Percentiles rank a stretch among this genome's conserved stretches.
Evolutionary conservation across 2,888 invertebrate genomes (phyloP).

Genomic region (Phragmatobia fuliginosa): DNA sequence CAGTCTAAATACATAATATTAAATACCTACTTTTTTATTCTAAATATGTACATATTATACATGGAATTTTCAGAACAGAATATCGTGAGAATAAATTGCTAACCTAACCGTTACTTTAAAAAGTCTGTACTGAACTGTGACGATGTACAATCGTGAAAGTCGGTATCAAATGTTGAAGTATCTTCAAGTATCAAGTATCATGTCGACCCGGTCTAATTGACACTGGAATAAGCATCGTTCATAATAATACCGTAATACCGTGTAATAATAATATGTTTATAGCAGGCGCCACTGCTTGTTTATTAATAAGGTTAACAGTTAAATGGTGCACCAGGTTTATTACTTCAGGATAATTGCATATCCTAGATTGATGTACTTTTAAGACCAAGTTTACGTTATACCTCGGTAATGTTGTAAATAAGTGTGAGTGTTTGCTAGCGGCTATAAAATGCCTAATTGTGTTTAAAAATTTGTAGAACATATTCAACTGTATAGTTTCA

Average conservation of each 20-base stretch:
- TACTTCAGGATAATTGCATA: not conserved
- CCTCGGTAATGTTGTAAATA: not conserved
- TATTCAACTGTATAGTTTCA: too few species aligned
- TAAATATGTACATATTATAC: too few species aligned
- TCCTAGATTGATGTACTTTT: not conserved
- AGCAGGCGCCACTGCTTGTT: not conserved
- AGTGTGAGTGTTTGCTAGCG: not conserved
- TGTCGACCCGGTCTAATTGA: conserved; percentile 60
- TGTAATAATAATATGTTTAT: not conserved
- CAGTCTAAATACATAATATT: too few species aligned
- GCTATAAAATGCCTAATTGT: not conserved
- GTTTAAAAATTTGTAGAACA: too few species aligned
- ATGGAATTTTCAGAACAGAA: not conserved
- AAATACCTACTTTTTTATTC: too few species aligned
- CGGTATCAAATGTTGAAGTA: conserved; percentile 47
- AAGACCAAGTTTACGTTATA: not conserved
- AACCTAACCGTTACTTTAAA: conserved; percentile 31
- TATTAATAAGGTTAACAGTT: not conserved
- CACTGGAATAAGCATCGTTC: conserved; percentile 41
- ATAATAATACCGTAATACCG: not conserved
- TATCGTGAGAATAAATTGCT: conserved; percentile 40
- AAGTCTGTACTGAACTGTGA: conserved; percentile 31
- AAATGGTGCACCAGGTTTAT: not conserved
- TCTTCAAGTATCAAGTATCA: conserved; percentile 49
- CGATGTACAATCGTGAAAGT: conserved; percentile 56